Evolutionary conservation across 2,113 vertebrate species (phyloP).

Genomic region (Pelodiscus sinensis): DNA sequence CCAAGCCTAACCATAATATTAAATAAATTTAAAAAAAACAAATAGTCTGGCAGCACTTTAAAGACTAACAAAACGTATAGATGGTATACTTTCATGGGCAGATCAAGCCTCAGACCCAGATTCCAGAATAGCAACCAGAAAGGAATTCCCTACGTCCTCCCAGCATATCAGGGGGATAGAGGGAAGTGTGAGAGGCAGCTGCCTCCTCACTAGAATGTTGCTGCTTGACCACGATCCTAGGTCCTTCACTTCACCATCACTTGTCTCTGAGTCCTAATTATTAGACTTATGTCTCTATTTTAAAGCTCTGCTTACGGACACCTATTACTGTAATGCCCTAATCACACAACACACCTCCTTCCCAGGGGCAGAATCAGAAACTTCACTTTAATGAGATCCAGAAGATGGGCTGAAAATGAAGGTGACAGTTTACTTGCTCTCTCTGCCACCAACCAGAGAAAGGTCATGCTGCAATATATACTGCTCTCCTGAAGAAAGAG

Average conservation of each 20-base stretch:
- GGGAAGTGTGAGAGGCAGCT: not conserved
- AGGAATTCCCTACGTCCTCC: not conserved
- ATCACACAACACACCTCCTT: not conserved
- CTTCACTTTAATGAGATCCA: not conserved
- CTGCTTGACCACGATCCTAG: not conserved
- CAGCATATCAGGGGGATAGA: not conserved
- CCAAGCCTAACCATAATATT: not conserved
- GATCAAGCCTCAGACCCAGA: not conserved
- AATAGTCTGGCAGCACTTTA: too few species aligned
- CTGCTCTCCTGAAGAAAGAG: not conserved
- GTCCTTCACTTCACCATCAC: not conserved
- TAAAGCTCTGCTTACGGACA: not conserved
- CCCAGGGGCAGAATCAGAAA: not conserved
- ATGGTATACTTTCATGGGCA: not conserved
- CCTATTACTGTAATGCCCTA: not conserved
- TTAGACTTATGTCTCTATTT: not conserved
- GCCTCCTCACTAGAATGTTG: not conserved
- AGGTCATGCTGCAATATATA: not conserved
- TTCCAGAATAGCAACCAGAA: not conserved
- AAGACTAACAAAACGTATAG: too few species aligned
- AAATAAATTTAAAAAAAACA: not conserved
- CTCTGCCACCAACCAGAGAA: not conserved
- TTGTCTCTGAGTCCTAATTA: not conserved
- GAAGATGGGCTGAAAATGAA: not conserved
- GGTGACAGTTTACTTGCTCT: not conserved